Base-by-base conservation (phyloP, 2,113 vertebrate species). In the Equus quagga region DNA sequence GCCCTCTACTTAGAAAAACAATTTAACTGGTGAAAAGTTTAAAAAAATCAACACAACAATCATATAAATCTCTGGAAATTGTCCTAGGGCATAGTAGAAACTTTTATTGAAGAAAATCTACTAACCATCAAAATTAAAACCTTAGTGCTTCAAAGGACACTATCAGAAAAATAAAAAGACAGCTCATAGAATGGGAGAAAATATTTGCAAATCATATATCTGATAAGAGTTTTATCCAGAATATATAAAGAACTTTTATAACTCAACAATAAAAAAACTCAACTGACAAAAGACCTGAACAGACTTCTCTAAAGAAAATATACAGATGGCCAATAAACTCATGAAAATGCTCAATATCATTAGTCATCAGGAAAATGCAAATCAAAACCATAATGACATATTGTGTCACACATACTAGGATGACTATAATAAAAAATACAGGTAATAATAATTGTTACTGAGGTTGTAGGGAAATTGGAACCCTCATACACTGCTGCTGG, bases 161-260 rank as follows among this genome's bases (percentile, higher is more conserved):
- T n/a, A 65, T 90, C 60, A 54, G 58, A 79, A 79, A 80, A 67
- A 67, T 80, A 73, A 72, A 78, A 78, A 91, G 75, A 91, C 60
- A 13, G 23, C 24, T 65, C 36, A 46, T 6, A 44, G 24, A 88
- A 60, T 19, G 15, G 21, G 56, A 75, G 69, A 89, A 62, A 62
- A 89, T 73, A 76, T 89, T 76, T 89, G 72, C 58, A 76, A 8
- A 49, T 76, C 41, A 62, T 62, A 6, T 62, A 62, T 87, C 24
- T 87, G 51, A 31, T 60, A 73, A 31, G 31, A 76, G 23, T 75
- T 89, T 62, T 76, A 58, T 60, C 18, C 19, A 73, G 28, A 70
- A 70, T 87, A 31, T 41, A 72, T 87, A 56, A 60, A 33, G 7
- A 62, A 33, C 28, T 89, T 41, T 75, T 60, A 19, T 18, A 76